Percentiles rank a stretch among this genome's conserved stretches.
Evolutionary conservation across 1,140 invertebrate species (phyloP).

Genomic region (Anastrepha obliqua): DNA sequence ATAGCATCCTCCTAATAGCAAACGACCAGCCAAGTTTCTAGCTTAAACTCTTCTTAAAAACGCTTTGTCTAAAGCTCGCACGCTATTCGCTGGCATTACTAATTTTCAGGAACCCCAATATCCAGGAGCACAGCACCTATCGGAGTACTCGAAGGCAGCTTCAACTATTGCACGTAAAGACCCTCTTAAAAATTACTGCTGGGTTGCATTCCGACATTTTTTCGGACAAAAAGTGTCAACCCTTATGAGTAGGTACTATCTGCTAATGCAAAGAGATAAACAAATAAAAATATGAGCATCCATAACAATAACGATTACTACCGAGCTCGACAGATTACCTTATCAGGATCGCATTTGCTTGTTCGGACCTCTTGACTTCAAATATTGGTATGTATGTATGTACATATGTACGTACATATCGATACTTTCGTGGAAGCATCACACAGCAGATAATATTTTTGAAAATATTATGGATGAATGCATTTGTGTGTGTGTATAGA

Average conservation of each 20-base stretch:
- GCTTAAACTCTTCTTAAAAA: no score
- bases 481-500: background rate
- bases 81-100: no score
- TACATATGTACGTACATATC: background rate
- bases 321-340: background rate
- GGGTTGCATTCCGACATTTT: background rate
- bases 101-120: no score
- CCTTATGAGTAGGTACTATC: background rate
- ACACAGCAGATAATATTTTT: background rate
- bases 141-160: no score
- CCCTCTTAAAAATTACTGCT: background rate
- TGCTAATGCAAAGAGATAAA: background rate
- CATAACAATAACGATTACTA: background rate
- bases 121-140: no score
- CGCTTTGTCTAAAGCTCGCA: no score
- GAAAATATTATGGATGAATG: background rate
- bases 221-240: background rate
- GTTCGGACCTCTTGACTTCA: background rate
- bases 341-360: background rate
- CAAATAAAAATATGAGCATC: no score
- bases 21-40: no score
- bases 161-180: no score
- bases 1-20: no score
- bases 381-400: background rate
- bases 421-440: background rate